Evolutionary conservation across 2,797 vertebrate genomes (phyloP).

Genomic region (Pipistrellus nathusii): DNA sequence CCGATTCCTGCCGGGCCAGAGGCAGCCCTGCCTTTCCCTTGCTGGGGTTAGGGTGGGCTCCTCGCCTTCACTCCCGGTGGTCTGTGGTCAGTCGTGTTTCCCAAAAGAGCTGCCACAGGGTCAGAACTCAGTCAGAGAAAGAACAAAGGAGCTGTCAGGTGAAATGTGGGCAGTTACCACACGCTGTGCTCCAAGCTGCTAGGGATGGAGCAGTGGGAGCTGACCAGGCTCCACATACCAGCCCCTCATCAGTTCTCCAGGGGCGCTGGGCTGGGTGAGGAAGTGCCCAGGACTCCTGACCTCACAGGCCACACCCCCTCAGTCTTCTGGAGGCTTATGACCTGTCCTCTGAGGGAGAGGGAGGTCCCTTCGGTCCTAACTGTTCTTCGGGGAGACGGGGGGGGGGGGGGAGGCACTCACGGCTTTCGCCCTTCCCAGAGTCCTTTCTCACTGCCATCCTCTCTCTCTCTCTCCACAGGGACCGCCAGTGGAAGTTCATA

Average conservation of each 20-base stretch:
- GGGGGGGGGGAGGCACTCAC: no score
- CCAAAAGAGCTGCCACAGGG: background rate
- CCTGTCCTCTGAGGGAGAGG: background rate
- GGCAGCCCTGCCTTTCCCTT: background rate
- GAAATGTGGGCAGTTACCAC: background rate
- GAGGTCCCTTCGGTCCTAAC: background rate
- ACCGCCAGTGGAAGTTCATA: slow-evolving; percentile 99
- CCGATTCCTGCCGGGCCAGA: background rate
- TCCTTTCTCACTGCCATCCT: background rate
- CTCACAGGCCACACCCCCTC: background rate
- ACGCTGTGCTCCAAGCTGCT: background rate
- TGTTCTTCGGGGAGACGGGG: no score
- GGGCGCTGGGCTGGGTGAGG: no score
- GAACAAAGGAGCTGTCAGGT: background rate
- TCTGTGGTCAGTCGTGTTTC: background rate
- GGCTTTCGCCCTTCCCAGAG: no score
- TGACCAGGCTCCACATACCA: background rate
- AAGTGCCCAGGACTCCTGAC: background rate
- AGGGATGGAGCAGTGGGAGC: background rate
- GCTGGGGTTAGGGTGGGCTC: background rate
- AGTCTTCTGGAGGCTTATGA: background rate
- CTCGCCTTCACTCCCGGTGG: background rate
- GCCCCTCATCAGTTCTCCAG: background rate
- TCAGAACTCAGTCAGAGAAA: background rate
- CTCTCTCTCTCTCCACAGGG: slow-evolving; percentile 88